Base-by-base conservation (phyloP, 2,797 vertebrate species). In the Mycteria americana region DNA sequence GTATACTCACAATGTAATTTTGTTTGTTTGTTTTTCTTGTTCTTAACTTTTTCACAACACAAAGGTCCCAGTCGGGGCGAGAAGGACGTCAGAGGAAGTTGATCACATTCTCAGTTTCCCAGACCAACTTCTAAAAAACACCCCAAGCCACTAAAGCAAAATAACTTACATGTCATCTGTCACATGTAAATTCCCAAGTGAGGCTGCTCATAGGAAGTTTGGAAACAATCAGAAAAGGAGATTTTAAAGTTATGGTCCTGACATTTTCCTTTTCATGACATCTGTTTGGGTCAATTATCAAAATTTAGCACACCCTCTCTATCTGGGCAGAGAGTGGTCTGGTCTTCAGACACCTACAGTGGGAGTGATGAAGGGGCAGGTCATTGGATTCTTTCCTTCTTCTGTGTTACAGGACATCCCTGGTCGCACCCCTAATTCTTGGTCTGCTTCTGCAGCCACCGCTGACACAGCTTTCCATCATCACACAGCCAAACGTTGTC, bases 401-500 rank as follows among this genome's bases (percentile, higher is more conserved):
- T 35, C 57, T 92, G 59, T 84, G 24, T 97, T 96, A 80, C 96
- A 97, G 98, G 95, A 53, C 8, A 62, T 43, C 79, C 18, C 46
- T 91, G 76, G 9, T 60, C 6, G 9, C 53, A 18, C 1, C 23
- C 0, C 25, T 97, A 35, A 9, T 81, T 53, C 53, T 93, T 11
- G 11, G 48, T 45, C 69, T 97, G 35, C 31, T 86, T 35, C 50
- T 85, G 37, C 89, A 50, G 57, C 31, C 70, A 35, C 51, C 63
- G 1, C 24, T 70, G 23, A n/a, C 77, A 37, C 37, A 86, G 19
- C 72, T 63, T 56, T 67, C 87, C 15, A 41, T 37, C 4, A 4
- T 37, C 51, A 65, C 46, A 6, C 98, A 92, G 94, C 99, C 99
- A 43, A 99, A 99, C 94, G 96, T 99, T 63, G 97, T 99, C 11